Evolutionary conservation across 2,888 invertebrate species (phyloP).

Genomic region (Lithodes maja): DNA sequence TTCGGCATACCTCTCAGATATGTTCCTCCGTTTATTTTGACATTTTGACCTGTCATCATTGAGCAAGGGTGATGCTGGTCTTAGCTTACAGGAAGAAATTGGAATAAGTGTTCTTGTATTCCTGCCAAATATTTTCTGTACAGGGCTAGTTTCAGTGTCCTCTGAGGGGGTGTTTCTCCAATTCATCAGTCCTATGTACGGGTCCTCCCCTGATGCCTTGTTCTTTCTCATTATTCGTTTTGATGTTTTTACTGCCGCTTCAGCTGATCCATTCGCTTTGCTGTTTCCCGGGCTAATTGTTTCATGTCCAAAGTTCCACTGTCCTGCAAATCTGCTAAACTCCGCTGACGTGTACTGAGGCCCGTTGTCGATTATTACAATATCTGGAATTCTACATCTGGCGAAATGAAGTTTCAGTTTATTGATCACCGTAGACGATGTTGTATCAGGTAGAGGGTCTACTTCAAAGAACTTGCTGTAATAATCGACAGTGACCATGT

Average conservation of each 20-base stretch:
- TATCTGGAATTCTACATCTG: slow-evolving; percentile 6
- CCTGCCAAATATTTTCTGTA: background rate
- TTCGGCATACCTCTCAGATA: no score
- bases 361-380: background rate
- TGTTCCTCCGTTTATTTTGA: no score
- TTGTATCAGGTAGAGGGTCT: background rate
- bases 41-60: no score
- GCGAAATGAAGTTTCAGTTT: slow-evolving; percentile 19
- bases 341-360: slow-evolving; percentile 7
- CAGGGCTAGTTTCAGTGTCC: background rate
- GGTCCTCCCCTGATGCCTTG: background rate
- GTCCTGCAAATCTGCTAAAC: background rate
- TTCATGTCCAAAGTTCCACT: slow-evolving; percentile 8
- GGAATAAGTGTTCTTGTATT: background rate
- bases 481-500: slow-evolving; percentile 9
- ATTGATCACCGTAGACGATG: background rate
- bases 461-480: slow-evolving; percentile 20
- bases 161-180: background rate
- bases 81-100: no score
- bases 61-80: no score
- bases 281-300: slow-evolving; percentile 14
- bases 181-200: slow-evolving; percentile 1
- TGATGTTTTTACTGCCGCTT: background rate
- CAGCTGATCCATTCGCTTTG: slow-evolving; percentile 14
- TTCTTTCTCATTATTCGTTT: background rate